Conservation (phyloP, 1,140 invertebrate species). For the Uloborus diversus region DNA sequence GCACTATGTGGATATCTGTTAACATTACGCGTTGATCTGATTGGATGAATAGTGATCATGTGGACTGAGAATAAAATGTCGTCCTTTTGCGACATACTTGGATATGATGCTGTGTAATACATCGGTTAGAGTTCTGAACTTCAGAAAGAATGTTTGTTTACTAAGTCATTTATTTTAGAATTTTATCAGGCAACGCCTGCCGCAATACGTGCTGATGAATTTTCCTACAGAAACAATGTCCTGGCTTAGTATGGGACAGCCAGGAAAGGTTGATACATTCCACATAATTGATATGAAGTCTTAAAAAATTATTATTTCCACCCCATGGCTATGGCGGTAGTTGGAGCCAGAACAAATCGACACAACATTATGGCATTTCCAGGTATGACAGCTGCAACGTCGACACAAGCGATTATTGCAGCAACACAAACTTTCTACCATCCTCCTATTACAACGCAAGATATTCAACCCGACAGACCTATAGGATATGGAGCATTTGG, state of each 20-base stretch:
- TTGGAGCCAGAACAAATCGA: constrained; percentile 64
- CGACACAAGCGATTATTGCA: constrained; percentile 74
- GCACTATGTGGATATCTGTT: constrained; percentile 37
- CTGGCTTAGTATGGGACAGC: constrained; percentile 32
- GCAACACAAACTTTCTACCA: constrained; percentile 70
- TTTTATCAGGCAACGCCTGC: constrained; percentile 21
- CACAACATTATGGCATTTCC: constrained; percentile 67
- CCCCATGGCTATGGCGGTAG: constrained; percentile 65
- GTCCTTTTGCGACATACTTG: constrained; percentile 44
- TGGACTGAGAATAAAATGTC: constrained; percentile 44
- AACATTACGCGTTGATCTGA: constrained; percentile 18
- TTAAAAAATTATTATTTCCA: constrained; percentile 28
- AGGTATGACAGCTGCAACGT: constrained; percentile 60
- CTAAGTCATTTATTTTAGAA: not conserved
- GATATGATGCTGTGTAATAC: not conserved
- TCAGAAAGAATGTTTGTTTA: constrained; percentile 11
- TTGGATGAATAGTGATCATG: constrained; percentile 46
- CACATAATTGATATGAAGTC: constrained; percentile 1
- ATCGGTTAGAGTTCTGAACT: constrained; percentile 4
- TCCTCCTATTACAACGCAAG: constrained; percentile 46
- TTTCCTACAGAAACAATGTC: not conserved
- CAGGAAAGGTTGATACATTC: constrained; percentile 42
- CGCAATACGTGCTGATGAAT: not conserved
- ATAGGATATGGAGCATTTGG: constrained; percentile 99
- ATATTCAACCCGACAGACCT: constrained; percentile 82